Evolutionary conservation across 2,113 vertebrate species (phyloP), one percentile per base, ranked within the genome.

Genomic region (Gasterosteus nipponicus): DNA sequence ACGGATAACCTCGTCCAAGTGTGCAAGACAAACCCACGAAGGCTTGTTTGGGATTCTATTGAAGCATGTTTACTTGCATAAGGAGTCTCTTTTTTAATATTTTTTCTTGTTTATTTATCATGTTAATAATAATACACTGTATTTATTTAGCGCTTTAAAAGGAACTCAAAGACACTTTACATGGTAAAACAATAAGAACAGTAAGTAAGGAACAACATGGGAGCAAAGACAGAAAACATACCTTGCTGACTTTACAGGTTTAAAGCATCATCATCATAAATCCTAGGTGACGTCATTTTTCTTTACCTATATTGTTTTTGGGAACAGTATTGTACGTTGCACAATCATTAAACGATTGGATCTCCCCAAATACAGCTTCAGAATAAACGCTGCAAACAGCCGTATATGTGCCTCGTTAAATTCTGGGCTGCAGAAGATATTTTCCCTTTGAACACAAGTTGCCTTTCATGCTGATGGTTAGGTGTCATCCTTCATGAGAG

Each of bases 391-490:
- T 35, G 49, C 64, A 62, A 69, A 10, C 46, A 75, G 66, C 70
- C n/a, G 10, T 63, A 75, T 42, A 33, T 58, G n/a, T 68, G 26
- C 46, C 51, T 70, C 51, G 85, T 77, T 78, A 75, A 72, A 85
- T 89, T 83, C 57, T 60, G 73, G 62, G 16, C 64, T 54, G 70
- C 7, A 18, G 80, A 73, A 54, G 65, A 75, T 83, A 35, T 71
- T 85, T 77, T 81, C 38, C 35, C 77, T 87, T 84, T 82, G 79
- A 89, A 83, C 63, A 60, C 53, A 58, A 68, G 57, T 72, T 83
- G 75, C 67, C 58, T 83, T 89, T 85, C 77, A 86, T 87, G 83
- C 81, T 68, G 10, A 69, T 61, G 69, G 66, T 79, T 87, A 47
- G 77, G 66, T 68, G 63, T 78, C 68, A 71, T 77, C 77, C 68